Conservation (phyloP, 1,140 invertebrate genomes). For the Lepidurus packardi region DNA sequence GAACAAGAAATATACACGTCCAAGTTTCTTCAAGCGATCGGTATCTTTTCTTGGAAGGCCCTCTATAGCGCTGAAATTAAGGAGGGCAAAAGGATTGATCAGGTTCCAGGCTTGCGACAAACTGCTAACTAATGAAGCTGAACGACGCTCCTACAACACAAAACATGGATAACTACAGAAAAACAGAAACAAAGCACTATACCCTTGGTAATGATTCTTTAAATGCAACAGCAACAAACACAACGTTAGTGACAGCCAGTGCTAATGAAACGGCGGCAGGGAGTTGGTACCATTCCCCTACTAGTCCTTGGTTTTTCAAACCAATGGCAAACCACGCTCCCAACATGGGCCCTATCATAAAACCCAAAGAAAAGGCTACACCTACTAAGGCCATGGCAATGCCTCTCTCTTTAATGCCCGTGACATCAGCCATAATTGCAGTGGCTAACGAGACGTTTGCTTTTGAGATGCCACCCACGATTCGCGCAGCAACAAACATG, state of each 20-base stretch:
- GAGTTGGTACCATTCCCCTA: constrained; percentile 65
- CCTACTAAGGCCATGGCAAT: constrained; percentile 96
- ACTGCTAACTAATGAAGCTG: constrained; percentile 57
- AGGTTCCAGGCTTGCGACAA: constrained; percentile 66
- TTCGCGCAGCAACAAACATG: constrained; percentile 84
- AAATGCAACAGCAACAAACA: constrained; percentile 59
- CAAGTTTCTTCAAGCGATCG: constrained; percentile 63
- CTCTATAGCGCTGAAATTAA: constrained; percentile 52
- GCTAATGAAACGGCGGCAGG: constrained; percentile 81
- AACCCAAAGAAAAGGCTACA: constrained; percentile 94
- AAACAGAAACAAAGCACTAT: constrained; percentile 27
- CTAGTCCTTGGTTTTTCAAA: constrained; percentile 44
- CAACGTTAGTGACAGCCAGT: constrained; percentile 69
- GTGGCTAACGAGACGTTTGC: constrained; percentile 93
- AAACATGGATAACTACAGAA: constrained; percentile 35
- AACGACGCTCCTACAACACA: constrained; percentile 59
- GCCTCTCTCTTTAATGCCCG: constrained; percentile 65
- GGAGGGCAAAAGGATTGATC: constrained; percentile 62
- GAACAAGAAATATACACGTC: constrained; percentile 87
- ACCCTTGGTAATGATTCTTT: constrained; percentile 29
- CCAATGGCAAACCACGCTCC: constrained; percentile 83
- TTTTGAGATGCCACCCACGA: constrained; percentile 92
- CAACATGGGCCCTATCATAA: constrained; percentile 90
- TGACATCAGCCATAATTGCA: constrained; percentile 91
- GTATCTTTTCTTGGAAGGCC: constrained; percentile 45